These are phyloP conservation scores for Sphaeramia orbicularis DNA, from an alignment of 2,797 vertebrate species.

Conservation along the genomic window DNA sequence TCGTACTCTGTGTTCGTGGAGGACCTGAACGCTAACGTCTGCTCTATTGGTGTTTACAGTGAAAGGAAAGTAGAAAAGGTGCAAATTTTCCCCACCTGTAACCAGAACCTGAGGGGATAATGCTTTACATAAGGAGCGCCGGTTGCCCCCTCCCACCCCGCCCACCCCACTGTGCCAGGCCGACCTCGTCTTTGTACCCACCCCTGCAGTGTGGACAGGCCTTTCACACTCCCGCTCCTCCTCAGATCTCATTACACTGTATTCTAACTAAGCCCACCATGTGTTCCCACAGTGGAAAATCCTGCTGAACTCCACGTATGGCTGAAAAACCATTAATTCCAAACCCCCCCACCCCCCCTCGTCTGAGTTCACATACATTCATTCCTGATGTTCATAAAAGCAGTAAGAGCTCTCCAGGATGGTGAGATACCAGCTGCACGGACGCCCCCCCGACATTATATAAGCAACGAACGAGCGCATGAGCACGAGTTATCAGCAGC, in stretches of 20 bases:
- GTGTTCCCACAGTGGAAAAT: constrained; percentile 70
- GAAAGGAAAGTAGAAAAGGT: constrained; percentile 48
- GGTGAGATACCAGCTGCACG: constrained; percentile 50
- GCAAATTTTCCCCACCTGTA: constrained; percentile 63
- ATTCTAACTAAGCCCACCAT: constrained; percentile 61
- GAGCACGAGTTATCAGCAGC: too few species aligned
- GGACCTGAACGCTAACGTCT: constrained; percentile 52
- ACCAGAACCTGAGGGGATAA: constrained; percentile 36
- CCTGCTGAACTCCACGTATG: constrained; percentile 53
- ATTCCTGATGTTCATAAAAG: constrained; percentile 52
- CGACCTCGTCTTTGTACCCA: constrained; percentile 75
- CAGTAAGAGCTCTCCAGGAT: constrained; percentile 39
- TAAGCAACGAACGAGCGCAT: constrained; percentile 24
- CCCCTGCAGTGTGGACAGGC: constrained; percentile 63
- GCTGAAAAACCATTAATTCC: constrained; percentile 67
- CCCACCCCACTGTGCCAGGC: constrained; percentile 59
- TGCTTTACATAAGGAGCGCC: constrained; percentile 62
- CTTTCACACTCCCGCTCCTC: constrained; percentile 64
- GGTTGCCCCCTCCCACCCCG: constrained; percentile 45
- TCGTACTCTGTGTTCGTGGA: constrained; percentile 39
- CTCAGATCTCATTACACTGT: constrained; percentile 75
- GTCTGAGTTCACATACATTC: constrained; percentile 17
- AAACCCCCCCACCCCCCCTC: constrained; percentile 25
- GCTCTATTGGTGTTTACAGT: constrained; percentile 66
- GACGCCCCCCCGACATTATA: constrained; percentile 29